Evolutionary conservation across 1,140 invertebrate genomes (phyloP).

Genomic region (Paraescarpia echinospica): DNA sequence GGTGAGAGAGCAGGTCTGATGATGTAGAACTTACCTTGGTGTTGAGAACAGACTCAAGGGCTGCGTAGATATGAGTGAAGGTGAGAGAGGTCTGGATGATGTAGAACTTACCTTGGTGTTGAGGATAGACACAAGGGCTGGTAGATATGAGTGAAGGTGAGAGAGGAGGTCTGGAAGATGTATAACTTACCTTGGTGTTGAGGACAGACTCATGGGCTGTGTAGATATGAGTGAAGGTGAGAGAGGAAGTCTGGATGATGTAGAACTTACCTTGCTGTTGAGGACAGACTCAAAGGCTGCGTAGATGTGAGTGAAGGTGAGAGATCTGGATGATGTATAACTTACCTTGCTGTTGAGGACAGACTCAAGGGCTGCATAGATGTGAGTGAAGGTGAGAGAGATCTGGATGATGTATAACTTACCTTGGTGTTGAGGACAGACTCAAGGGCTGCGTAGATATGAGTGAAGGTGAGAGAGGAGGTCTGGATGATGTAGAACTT

Average conservation of each 20-base stretch:
- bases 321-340: slow-evolving; percentile 73
- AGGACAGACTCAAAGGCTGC: slow-evolving; percentile 92
- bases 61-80: slow-evolving; percentile 98
- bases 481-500: slow-evolving; percentile 66
- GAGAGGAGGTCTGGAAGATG: too few species aligned
- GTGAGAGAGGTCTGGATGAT: slow-evolving; percentile 98
- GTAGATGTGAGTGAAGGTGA: slow-evolving; percentile 97
- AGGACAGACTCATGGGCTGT: too few species aligned
- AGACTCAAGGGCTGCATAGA: too few species aligned
- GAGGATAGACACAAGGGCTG: too few species aligned
- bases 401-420: too few species aligned
- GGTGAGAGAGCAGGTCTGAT: slow-evolving; percentile 45
- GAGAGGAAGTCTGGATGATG: too few species aligned
- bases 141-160: too few species aligned
- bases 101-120: slow-evolving; percentile 58
- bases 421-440: slow-evolving; percentile 87
- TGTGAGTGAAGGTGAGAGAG: too few species aligned
- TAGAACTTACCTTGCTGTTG: slow-evolving; percentile 71
- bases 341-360: too few species aligned
- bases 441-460: slow-evolving; percentile 95
- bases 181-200: too few species aligned
- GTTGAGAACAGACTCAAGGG: slow-evolving; percentile 91
- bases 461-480: slow-evolving; percentile 94
- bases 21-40: slow-evolving; percentile 62
- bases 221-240: too few species aligned